These are phyloP conservation scores for Hofmannophila pseudospretella DNA, from an alignment of 2,888 invertebrate genomes.

Conservation along the genomic window DNA sequence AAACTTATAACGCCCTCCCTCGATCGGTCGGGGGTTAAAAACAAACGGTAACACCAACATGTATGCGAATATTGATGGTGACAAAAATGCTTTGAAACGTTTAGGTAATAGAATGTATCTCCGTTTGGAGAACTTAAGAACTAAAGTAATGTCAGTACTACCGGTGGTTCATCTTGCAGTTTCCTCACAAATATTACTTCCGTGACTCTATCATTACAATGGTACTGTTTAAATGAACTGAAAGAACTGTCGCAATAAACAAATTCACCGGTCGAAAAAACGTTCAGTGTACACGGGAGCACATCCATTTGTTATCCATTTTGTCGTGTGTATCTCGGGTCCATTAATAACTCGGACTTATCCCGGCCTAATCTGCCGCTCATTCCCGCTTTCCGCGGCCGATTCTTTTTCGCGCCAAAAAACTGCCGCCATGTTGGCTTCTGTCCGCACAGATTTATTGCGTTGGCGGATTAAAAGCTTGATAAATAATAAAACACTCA, in stretches of 20 bases:
- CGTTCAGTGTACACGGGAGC: conserved; percentile 23
- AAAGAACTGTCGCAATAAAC: conserved; percentile 24
- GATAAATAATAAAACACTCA: conserved; percentile 54
- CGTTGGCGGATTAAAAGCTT: conserved; percentile 55
- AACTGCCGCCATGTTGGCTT: conserved; percentile 56
- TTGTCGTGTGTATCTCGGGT: conserved; percentile 65
- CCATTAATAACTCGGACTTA: conserved; percentile 74
- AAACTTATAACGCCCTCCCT: too few relatives aligned
- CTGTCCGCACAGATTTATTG: conserved; percentile 66
- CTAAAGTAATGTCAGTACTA: too few relatives aligned
- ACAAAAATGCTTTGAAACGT: too few relatives aligned
- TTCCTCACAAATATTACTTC: too few relatives aligned
- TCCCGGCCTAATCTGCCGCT: conserved; percentile 70
- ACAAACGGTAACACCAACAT: too few relatives aligned
- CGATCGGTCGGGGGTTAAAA: too few relatives aligned
- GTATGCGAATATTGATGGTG: too few relatives aligned
- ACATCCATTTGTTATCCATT: conserved; percentile 64
- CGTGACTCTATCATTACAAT: too few relatives aligned
- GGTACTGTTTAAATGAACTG: conserved; percentile 6
- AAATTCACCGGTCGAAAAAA: conserved; percentile 23
- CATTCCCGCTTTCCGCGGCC: conserved; percentile 73
- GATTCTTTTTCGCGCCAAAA: conserved; percentile 70
- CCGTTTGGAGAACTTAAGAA: too few relatives aligned
- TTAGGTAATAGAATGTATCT: too few relatives aligned
- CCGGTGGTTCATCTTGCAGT: too few relatives aligned